A percentile compares a stretch with the other conserved stretches of the same genome.
These are phyloP conservation scores for Eupeodes corollae DNA, from an alignment of 1,140 invertebrate genomes.

Conservation along the genomic window DNA sequence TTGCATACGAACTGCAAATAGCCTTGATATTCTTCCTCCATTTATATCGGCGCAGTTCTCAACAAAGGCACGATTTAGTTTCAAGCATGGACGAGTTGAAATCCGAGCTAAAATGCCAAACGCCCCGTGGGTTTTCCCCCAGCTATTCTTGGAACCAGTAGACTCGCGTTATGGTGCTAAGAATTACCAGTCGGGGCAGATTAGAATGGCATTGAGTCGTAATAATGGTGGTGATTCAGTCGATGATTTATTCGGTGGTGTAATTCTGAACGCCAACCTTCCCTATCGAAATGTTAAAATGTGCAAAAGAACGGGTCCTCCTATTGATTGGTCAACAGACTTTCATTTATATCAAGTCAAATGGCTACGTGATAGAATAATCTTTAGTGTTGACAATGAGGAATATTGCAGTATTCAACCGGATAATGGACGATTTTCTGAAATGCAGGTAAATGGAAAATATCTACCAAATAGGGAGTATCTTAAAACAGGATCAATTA, in stretches of 20 bases:
- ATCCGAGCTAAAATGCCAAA: conserved; percentile 56
- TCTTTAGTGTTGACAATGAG: conserved; percentile 43
- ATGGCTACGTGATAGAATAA: conserved; percentile 47
- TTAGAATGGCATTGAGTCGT: conserved; percentile 38
- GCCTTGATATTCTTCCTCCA: conserved; percentile 39
- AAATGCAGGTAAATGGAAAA: conserved; percentile 25
- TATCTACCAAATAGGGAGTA: conserved; percentile 27
- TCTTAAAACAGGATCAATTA: conserved; percentile 37
- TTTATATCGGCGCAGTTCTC: conserved; percentile 50
- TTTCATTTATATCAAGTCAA: conserved; percentile 54
- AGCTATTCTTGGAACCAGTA: conserved; percentile 42
- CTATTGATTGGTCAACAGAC: conserved; percentile 44
- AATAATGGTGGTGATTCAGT: conserved; percentile 28
- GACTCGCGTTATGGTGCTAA: conserved; percentile 30
- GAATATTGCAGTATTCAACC: conserved; percentile 41
- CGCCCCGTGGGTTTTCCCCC: conserved; percentile 63
- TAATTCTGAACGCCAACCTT: conserved; percentile 21
- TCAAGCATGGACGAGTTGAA: conserved; percentile 56
- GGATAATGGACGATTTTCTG: conserved; percentile 22
- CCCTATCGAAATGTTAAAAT: conserved; percentile 18
- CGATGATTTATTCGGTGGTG: conserved; percentile 32
- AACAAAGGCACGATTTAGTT: conserved; percentile 47
- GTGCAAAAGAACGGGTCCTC: conserved; percentile 11
- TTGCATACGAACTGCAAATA: conserved; percentile 22
- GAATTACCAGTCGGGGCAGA: conserved; percentile 39